Percentiles rank a stretch among this genome's conserved stretches.
Conservation (phyloP, 2,888 invertebrate genomes). For the Apamea anceps region DNA sequence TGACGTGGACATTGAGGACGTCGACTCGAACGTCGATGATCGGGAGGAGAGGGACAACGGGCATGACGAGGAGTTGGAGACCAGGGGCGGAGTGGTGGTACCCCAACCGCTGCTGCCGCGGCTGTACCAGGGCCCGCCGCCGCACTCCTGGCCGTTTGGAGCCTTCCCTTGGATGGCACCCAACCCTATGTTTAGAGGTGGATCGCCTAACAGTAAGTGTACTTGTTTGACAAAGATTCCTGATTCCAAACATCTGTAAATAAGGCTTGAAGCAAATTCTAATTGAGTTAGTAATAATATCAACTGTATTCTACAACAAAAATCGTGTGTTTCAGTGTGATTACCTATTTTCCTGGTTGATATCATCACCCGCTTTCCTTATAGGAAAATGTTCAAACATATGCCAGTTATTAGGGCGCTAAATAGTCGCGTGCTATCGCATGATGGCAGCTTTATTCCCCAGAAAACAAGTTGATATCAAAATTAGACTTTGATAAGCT, state of each 20-base stretch:
- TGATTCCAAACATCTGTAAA: not conserved
- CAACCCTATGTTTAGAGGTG: constrained; percentile 90
- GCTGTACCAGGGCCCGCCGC: constrained; percentile 89
- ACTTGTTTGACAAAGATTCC: not conserved
- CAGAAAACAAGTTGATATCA: not conserved
- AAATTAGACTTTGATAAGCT: not conserved
- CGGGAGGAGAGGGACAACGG: constrained; percentile 85
- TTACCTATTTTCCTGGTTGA: constrained; percentile 23
- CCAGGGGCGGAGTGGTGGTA: constrained; percentile 90
- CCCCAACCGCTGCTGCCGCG: constrained; percentile 92
- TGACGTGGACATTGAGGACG: constrained; percentile 88
- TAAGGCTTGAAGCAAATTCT: not conserved
- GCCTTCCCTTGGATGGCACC: constrained; percentile 92
- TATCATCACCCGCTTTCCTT: constrained; percentile 7
- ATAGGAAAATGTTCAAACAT: not conserved
- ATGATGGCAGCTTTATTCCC: not conserved
- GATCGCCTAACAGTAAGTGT: constrained; percentile 91
- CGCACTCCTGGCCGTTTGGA: constrained; percentile 91
- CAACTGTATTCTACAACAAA: not conserved
- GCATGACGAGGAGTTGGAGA: constrained; percentile 85
- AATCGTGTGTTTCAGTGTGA: not conserved
- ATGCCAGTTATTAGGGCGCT: not conserved
- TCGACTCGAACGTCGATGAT: constrained; percentile 85
- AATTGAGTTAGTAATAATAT: not conserved
- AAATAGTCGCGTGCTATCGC: not conserved